phyloP scores from a whole-genome alignment of 2,888 invertebrate genomes.

The Hydrotaea cyrtoneurina region DNA sequence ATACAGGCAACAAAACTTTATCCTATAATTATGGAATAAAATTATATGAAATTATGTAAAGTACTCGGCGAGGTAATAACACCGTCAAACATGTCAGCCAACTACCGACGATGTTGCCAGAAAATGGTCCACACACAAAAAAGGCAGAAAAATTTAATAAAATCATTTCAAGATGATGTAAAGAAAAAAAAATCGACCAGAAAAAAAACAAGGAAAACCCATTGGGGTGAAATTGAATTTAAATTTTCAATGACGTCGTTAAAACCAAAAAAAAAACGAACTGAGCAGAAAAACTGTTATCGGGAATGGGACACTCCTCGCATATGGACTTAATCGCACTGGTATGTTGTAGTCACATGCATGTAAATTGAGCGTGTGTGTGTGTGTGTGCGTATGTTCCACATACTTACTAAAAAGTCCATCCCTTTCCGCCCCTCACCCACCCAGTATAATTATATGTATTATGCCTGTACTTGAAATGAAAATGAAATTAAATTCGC shows the following conservation, averaged over 20 bases:
- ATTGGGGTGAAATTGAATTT: background rate
- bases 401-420: background rate
- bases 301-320: background rate
- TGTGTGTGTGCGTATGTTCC: background rate
- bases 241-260: background rate
- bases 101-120: background rate
- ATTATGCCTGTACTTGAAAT: background rate
- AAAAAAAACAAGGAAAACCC: background rate
- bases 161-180: background rate
- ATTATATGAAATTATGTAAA: constrained; percentile 3
- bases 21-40: constrained; percentile 9
- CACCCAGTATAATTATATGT: background rate
- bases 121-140: background rate
- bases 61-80: background rate
- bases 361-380: background rate
- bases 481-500: background rate
- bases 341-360: too few species aligned
- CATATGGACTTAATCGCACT: background rate
- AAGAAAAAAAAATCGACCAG: background rate
- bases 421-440: too few species aligned
- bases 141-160: constrained; percentile 3
- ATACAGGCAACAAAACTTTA: too few species aligned
- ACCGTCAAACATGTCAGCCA: background rate
- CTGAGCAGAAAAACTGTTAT: background rate
- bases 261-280: background rate